Percentiles rank a stretch among this genome's conserved stretches.
Conservation (phyloP, 2,797 vertebrate genomes). For the Trematocara caparti region DNA sequence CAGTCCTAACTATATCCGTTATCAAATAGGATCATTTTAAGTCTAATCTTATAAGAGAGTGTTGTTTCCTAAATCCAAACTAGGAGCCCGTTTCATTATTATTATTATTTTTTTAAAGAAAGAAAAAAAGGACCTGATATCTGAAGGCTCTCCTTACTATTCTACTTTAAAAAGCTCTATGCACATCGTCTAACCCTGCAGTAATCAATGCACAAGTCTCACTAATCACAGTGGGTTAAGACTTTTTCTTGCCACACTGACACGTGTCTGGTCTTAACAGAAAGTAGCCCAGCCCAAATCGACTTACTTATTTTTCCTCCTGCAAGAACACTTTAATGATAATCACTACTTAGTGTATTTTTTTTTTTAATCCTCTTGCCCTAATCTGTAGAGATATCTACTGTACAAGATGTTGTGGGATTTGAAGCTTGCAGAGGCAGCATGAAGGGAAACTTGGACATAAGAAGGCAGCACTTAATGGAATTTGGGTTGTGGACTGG, state of each 20-base stretch:
- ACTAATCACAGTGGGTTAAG: neutral
- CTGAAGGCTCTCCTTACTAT: neutral
- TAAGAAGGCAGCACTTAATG: neutral
- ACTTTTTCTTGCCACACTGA: neutral
- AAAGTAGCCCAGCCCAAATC: neutral
- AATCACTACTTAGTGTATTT: conserved; percentile 26
- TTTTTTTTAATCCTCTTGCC: conserved; percentile 16
- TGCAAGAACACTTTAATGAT: conserved; percentile 25
- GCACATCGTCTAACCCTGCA: fast-evolving
- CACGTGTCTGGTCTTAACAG: neutral
- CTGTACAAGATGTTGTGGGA: conserved; percentile 17
- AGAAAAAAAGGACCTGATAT: neutral
- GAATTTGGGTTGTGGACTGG: neutral
- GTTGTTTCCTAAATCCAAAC: neutral
- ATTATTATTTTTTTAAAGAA: neutral
- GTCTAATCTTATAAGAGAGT: neutral
- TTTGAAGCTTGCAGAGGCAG: conserved; percentile 8
- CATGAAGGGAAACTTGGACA: neutral
- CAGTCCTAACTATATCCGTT: fast-evolving
- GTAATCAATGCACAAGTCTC: neutral
- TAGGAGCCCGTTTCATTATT: neutral
- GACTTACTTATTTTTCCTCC: neutral
- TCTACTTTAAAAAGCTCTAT: neutral
- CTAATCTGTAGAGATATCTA: conserved; percentile 36
- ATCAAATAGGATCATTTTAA: neutral